Evolutionary conservation across 2,113 vertebrate genomes (phyloP).

Genomic region (Antigone vipio): DNA sequence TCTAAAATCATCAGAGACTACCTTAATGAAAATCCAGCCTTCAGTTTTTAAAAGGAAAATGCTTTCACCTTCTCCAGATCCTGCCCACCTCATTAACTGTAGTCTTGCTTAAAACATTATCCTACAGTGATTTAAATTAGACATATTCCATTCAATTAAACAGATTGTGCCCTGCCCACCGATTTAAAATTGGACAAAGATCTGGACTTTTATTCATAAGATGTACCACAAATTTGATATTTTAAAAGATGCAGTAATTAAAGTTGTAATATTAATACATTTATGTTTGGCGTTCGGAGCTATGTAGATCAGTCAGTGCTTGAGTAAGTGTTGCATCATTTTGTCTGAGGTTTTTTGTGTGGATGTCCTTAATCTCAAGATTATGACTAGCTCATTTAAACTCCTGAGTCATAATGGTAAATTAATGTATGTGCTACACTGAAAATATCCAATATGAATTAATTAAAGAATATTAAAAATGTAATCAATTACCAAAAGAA

Average conservation of each 20-base stretch:
- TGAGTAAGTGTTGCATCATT: not conserved
- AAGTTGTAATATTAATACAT: not conserved
- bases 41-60: not conserved
- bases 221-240: not conserved
- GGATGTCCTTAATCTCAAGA: not conserved
- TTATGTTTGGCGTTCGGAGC: not conserved
- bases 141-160: not conserved
- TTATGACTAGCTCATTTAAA: not conserved
- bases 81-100: not conserved
- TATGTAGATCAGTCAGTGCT: not conserved
- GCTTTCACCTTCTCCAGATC: not conserved
- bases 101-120: not conserved
- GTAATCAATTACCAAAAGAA: not conserved
- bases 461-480: slow-evolving; percentile 16
- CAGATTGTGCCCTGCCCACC: not conserved
- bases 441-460: not conserved
- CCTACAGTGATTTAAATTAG: not conserved
- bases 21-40: not conserved
- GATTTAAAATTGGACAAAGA: not conserved
- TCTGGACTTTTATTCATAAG: not conserved
- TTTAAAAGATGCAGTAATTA: not conserved
- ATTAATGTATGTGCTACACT: not conserved
- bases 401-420: not conserved
- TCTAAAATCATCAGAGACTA: not conserved
- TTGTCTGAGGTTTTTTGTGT: not conserved